A percentile compares a stretch with the other conserved stretches of the same genome.
These are phyloP conservation scores for Amphiprion ocellaris DNA, from an alignment of 2,113 vertebrate genomes.

Conservation along the genomic window DNA sequence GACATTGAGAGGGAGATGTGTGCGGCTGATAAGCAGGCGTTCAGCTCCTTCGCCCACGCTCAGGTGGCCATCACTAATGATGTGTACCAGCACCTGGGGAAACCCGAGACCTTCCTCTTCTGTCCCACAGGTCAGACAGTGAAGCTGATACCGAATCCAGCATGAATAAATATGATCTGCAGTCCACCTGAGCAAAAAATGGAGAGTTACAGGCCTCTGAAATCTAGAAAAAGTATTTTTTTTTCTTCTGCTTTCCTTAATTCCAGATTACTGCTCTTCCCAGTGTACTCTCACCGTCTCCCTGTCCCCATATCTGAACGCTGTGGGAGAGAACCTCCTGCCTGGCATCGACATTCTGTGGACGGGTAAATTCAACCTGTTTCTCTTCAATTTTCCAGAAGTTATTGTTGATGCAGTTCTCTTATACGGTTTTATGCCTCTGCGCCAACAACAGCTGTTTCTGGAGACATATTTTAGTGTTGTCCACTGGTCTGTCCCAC, in stretches of 20 bases:
- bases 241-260: not conserved
- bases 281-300: conserved; percentile 90
- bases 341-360: conserved; percentile 95
- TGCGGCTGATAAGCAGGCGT: conserved; percentile 93
- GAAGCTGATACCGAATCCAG: not conserved
- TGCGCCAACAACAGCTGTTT: too few relatives aligned
- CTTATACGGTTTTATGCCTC: not conserved
- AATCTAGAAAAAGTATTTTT: not conserved
- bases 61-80: conserved; percentile 95
- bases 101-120: conserved; percentile 95
- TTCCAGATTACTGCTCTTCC: conserved; percentile 95
- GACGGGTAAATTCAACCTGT: conserved; percentile 88
- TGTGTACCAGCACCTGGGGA: conserved; percentile 92
- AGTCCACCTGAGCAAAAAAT: not conserved
- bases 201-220: not conserved
- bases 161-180: not conserved
- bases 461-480: too few relatives aligned
- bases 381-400: conserved; percentile 54
- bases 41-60: conserved; percentile 96
- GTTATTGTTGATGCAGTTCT: too few relatives aligned
- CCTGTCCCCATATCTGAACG: conserved; percentile 93
- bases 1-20: conserved; percentile 99
- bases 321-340: conserved; percentile 94
- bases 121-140: conserved; percentile 92
- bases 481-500: too few relatives aligned